phyloP scores from a whole-genome alignment of 2,888 invertebrate genomes.

The Drosophila rellima region DNA sequence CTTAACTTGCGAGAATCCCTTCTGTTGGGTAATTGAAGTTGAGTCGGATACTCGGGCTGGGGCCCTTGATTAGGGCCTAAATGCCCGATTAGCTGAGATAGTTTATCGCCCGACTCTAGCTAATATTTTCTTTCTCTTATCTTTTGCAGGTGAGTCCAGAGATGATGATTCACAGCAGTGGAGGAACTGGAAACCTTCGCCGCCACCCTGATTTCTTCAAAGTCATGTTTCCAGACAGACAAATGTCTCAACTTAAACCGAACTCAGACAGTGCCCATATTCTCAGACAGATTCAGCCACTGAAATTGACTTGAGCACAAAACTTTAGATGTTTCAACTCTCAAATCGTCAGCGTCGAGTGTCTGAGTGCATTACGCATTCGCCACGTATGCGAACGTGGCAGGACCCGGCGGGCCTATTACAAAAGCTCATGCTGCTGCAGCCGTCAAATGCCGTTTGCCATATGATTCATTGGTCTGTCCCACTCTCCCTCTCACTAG shows the following conservation, averaged over 20 bases:
- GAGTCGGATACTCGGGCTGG: not conserved
- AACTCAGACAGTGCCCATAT: conserved; percentile 30
- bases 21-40: conserved; percentile 44
- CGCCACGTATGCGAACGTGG: conserved; percentile 49
- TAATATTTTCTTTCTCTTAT: conserved; percentile 15
- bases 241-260: conserved; percentile 42
- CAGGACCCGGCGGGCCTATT: conserved; percentile 68
- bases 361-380: conserved; percentile 68
- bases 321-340: conserved; percentile 54
- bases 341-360: conserved; percentile 33
- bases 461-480: conserved; percentile 68
- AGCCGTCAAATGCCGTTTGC: conserved; percentile 67
- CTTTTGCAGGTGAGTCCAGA: conserved; percentile 47
- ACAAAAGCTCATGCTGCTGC: conserved; percentile 45
- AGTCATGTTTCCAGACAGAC: conserved; percentile 27
- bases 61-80: conserved; percentile 33
- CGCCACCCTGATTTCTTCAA: not conserved
- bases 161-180: not conserved
- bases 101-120: conserved; percentile 23
- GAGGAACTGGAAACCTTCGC: not conserved
- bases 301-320: conserved; percentile 58
- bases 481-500: conserved; percentile 17
- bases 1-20: conserved; percentile 27
- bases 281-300: conserved; percentile 23
- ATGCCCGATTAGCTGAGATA: conserved; percentile 16